Conservation (phyloP, 2,888 invertebrate species). For the Rhaphigaster nebulosa region DNA sequence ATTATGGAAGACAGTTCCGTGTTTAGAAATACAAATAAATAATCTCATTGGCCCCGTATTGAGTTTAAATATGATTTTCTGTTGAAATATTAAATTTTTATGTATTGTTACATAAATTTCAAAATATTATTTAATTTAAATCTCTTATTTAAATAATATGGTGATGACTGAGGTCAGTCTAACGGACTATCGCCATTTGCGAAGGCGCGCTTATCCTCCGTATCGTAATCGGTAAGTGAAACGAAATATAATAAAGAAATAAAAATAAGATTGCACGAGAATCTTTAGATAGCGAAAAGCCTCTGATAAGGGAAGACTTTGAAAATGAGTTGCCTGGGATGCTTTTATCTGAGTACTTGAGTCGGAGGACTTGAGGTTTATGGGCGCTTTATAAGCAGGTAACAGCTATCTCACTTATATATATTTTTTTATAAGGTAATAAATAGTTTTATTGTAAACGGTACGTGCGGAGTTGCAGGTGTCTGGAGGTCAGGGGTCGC, state of each 20-base stretch:
- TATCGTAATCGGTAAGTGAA: neutral
- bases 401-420: slow-evolving; percentile 23
- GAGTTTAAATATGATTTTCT: too few species aligned
- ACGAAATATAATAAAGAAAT: slow-evolving; percentile 14
- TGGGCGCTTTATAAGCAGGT: slow-evolving; percentile 14
- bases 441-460: slow-evolving; percentile 21
- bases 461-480: slow-evolving; percentile 52
- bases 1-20: too few species aligned
- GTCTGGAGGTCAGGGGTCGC: slow-evolving; percentile 52
- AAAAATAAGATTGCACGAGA: neutral
- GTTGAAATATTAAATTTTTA: too few species aligned
- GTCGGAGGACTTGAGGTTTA: neutral
- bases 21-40: too few species aligned
- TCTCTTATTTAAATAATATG: too few species aligned
- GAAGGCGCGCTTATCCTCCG: neutral
- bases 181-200: neutral
- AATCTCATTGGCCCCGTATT: too few species aligned
- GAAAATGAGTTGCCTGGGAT: neutral
- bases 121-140: too few species aligned
- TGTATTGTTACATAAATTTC: too few species aligned
- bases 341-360: slow-evolving; percentile 23
- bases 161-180: neutral
- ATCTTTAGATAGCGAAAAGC: slow-evolving; percentile 10
- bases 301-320: neutral
- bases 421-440: slow-evolving; percentile 48